Base-by-base conservation (phyloP, 2,797 vertebrate genomes). In the Brachyalestes nurse region DNA sequence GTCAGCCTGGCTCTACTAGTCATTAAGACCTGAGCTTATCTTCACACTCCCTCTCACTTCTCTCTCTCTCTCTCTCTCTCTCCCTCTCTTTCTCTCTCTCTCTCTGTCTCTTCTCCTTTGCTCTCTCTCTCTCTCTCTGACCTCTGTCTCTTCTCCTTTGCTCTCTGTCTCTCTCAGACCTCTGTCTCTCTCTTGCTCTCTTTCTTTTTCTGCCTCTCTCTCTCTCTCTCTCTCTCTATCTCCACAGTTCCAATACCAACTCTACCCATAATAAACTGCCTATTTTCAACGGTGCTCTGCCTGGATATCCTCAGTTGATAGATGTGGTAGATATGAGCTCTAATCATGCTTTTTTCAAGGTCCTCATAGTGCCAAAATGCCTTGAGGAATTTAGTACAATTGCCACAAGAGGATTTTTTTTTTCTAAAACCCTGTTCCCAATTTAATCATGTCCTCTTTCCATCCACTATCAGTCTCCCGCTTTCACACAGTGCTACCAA, bases 1-100 rank as follows among this genome's bases (percentile, higher is more conserved):
- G 86, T 84, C 88, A 84, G 81, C 76, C 82, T 65, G 42, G 83
- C 87, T 89, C 71, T 82, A 83, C 87, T 87, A 86, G 84, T 83
- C 86, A 84, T 82, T 90, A 90, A 92, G 89, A 89, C 78, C 71
- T 17, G 0, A 57, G 88, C 81, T 92, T 93, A 91, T 92, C 88
- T 73, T 70, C 42, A 88, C 86, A 81, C 73, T 85, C 79, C 85
- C 77, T 80, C 86, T 82, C 85, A n/a, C n/a, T n/a, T n/a, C 28
- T 28, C 28, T 28, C 28, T 28, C 28, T 28, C 28, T 28, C 28
- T 28, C 28, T 28, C 80, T 85, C 78, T 81, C 86, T 83, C 70
- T 84, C 79, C 83, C 78, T 81, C 86, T 81, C 86, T 79, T 84
- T 76, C 79, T 86, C 65, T 55, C 69, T 69, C 86, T 84, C 80